Conservation (phyloP, 2,888 invertebrate genomes). For the Drosophila ezoana region DNA sequence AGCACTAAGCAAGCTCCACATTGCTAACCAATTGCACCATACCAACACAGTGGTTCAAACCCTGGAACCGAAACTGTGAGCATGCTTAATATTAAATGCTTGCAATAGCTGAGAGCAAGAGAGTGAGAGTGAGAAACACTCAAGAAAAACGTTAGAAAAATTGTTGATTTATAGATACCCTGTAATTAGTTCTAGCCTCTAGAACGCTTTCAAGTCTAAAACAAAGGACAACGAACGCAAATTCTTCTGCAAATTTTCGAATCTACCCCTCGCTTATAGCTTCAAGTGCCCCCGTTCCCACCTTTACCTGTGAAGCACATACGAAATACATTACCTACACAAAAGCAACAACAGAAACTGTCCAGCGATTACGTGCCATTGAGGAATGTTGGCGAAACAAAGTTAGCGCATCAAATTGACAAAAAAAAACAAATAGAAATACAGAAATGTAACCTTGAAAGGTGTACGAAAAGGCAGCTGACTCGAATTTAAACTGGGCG, state of each 20-base stretch:
- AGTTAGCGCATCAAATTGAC: conserved; percentile 40
- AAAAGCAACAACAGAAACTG: conserved; percentile 22
- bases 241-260: conserved; percentile 5
- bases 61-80: no score
- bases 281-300: neutral
- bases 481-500: conserved; percentile 20
- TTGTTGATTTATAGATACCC: neutral
- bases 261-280: conserved; percentile 7
- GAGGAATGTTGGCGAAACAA: conserved; percentile 44
- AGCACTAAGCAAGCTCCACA: no score
- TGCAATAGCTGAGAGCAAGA: neutral
- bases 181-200: neutral
- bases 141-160: no score
- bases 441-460: conserved; percentile 63
- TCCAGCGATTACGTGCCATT: conserved; percentile 45
- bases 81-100: no score
- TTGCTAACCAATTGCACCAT: no score
- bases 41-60: no score
- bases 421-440: conserved; percentile 1
- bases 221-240: neutral
- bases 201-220: neutral
- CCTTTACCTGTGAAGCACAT: conserved; percentile 27
- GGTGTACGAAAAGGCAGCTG: conserved; percentile 12
- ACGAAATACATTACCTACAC: conserved; percentile 26
- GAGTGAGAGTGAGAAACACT: no score